A percentile compares a stretch with the other conserved stretches of the same genome.
Evolutionary conservation across 35 echinoderm and acorn worm genomes (phyloP).

Genomic region (Ophioderma brevispina): DNA sequence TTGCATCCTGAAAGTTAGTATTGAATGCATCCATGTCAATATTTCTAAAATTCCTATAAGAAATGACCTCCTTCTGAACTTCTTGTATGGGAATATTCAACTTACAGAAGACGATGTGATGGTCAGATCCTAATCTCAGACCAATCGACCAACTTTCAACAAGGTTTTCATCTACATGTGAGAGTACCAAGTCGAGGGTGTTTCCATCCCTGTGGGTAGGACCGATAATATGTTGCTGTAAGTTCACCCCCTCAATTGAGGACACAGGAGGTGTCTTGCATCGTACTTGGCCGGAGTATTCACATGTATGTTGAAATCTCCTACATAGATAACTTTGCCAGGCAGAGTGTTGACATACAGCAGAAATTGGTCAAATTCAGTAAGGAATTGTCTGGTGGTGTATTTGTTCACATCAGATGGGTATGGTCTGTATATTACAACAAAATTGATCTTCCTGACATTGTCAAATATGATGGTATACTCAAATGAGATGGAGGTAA

Average conservation of each 20-base stretch:
- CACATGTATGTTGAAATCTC: conserved; percentile 73
- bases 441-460: background rate
- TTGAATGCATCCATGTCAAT: too few relatives aligned
- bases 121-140: too few relatives aligned
- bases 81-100: too few relatives aligned
- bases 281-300: conserved; percentile 40
- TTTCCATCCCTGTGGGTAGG: conserved; percentile 41
- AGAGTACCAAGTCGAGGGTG: conserved; percentile 48
- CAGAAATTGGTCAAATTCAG: conserved; percentile 46
- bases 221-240: conserved; percentile 47
- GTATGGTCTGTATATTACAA: conserved; percentile 68
- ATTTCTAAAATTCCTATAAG: too few relatives aligned
- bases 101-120: too few relatives aligned
- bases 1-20: too few relatives aligned
- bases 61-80: too few relatives aligned
- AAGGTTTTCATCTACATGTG: too few relatives aligned
- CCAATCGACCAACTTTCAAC: too few relatives aligned
- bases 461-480: conserved; percentile 18
- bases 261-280: background rate
- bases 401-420: conserved; percentile 21
- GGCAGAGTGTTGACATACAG: background rate
- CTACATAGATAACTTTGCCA: conserved; percentile 50
- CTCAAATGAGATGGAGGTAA: conserved; percentile 6
- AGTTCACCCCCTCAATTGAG: background rate
- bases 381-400: conserved; percentile 17